These are phyloP conservation scores for Drosophila cracens DNA, from an alignment of 2,888 invertebrate genomes.

Conservation along the genomic window DNA sequence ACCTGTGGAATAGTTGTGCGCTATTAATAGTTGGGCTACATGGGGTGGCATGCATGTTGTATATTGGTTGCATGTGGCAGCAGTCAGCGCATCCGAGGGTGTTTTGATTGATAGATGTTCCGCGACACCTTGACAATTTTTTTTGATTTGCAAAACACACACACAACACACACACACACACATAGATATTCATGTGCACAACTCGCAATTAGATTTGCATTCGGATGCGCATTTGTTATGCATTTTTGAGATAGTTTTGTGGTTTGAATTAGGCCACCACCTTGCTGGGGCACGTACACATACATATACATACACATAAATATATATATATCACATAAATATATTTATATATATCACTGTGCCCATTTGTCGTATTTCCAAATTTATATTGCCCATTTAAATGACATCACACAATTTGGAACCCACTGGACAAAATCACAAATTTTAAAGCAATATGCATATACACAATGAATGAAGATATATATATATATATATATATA, in stretches of 20 bases:
- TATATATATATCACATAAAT: not conserved
- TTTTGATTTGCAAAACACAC: slow-evolving; percentile 51
- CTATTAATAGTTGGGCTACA: slow-evolving; percentile 34
- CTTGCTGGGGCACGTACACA: not conserved
- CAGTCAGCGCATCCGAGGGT: not conserved
- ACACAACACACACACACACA: not conserved
- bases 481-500: not conserved
- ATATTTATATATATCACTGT: not conserved
- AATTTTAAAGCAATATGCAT: not conserved
- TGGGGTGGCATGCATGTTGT: not conserved
- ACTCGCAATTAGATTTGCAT: not conserved
- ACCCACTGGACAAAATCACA: slow-evolving; percentile 18
- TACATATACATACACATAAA: not conserved
- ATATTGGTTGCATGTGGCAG: not conserved
- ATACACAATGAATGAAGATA: not conserved
- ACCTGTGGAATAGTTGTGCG: slow-evolving; percentile 16
- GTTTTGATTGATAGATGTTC: slow-evolving; percentile 65
- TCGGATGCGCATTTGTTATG: slow-evolving; percentile 10
- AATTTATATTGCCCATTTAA: slow-evolving; percentile 16
- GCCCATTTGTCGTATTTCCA: slow-evolving; percentile 20
- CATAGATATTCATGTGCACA: not conserved
- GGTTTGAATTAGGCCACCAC: not conserved
- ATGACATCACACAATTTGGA: slow-evolving; percentile 34
- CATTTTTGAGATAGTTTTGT: slow-evolving; percentile 21
- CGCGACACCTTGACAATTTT: slow-evolving; percentile 64